Evolutionary conservation across 2,888 invertebrate genomes (phyloP), one percentile per base, ranked within the genome.

Genomic region (Agrochola lychnidis): DNA sequence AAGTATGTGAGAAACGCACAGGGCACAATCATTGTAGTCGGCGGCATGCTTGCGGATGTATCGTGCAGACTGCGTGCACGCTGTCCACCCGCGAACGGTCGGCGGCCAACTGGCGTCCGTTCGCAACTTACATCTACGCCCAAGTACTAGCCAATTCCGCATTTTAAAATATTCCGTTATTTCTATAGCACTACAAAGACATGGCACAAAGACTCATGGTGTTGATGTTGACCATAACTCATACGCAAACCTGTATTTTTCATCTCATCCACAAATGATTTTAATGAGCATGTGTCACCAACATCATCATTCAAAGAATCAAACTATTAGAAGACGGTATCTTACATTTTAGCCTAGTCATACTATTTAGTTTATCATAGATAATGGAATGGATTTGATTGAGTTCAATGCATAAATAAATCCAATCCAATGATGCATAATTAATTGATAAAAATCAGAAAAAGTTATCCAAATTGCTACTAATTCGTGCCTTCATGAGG

Each of bases 1-100:
- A 78, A 82, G 78, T 75, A 88, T 88, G 76, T 86, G 87, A 81
- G 82, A 90, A 91, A 96, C 96, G 95, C 94, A 96, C 96, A 96
- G 92, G 95, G 96, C 93, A 96, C 96, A 92, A 96, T 94, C 95
- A 96, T 96, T 89, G 96, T 95, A 85, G 96, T 96, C 88, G 96
- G 96, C 93, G 96, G 96, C 96, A 96, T 96, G 94, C 90, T 93
- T 94, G 93, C 93, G 92, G 91, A 90, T 88, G 89, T 90, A 88
- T 88, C 90, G 92, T 91, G 92, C 91, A 90, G 90, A 89, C 87
- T 88, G 91, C 89, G 88, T 88, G 93, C 95, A 93, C 95, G 94
- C 94, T 94, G 92, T 94, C 94, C 93, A 92, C 94, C 91, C 94
- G 91, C 93, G 94, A 92, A 92, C 96, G 95, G 94, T 94, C 94